Base-by-base conservation (phyloP, 1,140 invertebrate genomes). In the Andricus grossulariae region DNA sequence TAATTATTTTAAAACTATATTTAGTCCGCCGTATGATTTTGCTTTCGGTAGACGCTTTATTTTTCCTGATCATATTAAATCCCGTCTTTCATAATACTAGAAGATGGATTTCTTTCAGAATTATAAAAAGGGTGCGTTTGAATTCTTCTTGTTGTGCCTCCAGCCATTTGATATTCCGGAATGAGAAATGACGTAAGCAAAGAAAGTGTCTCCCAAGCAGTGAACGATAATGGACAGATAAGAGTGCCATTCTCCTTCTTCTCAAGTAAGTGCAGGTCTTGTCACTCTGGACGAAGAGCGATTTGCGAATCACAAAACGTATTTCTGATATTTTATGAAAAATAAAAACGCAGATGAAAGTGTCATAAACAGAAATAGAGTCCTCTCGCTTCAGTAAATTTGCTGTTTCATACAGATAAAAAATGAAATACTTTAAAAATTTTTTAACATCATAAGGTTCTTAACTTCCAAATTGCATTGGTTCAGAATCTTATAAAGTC, bases 201-300 rank as follows among this genome's bases (percentile, higher is more conserved):
- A 66, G 60, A 66, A 66, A 66, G 25, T 66, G 60, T 66, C 60
- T 66, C 25, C 39, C 32, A 39, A 66, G 60, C 60, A 39, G 25
- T 66, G 60, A 66, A 66, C 60, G 32, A 66, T 66, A 66, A 66
- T 66, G 60, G 60, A 66, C 32, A 39, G 60, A 66, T 66, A 66
- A 66, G 32, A 66, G 60, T 66, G 60, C 39, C 45, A 39, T 32
- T 66, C 60, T 66, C 60, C 60, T 66, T 16, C 32, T 15, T 66
- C 25, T 66, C n/a, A 32, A 32, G 60, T 66, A 66, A 66, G 25
- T 66, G 60, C 60, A 66, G 39, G 45, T 66, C 60, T 66, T 66
- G 32, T 66, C 60, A 66, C 60, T 66, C 39, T 66, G 32, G n/a
- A 66, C 25, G 60, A 39, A 66, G 60, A 66, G 32, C 60, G 60